Percentiles rank a stretch among this genome's conserved stretches.
Evolutionary conservation across 2,888 invertebrate species (phyloP).

Genomic region (Marronus borbonicus): DNA sequence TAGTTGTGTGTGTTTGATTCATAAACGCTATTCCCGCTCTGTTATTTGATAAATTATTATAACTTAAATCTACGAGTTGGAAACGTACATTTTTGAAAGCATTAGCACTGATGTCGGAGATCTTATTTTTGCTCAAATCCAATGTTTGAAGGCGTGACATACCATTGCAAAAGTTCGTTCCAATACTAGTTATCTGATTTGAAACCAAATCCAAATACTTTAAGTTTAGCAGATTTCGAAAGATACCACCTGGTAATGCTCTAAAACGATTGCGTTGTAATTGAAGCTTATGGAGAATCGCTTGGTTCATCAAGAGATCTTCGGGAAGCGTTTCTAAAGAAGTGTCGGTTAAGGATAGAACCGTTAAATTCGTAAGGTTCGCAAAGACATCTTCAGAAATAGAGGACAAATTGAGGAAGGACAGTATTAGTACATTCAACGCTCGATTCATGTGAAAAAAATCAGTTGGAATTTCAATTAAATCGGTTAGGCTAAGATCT

Average conservation of each 20-base stretch:
- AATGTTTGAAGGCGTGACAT: conserved; percentile 39
- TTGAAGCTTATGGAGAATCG: neutral
- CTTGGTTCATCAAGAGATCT: neutral
- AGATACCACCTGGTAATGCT: neutral
- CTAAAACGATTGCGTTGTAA: neutral
- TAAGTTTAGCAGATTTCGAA: conserved; percentile 7
- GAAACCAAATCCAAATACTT: neutral
- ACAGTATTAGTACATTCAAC: neutral
- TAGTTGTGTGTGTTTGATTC: no score
- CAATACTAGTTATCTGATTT: neutral
- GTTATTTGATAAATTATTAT: conserved; percentile 33
- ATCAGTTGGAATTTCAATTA: conserved; percentile 38
- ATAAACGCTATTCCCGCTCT: no score
- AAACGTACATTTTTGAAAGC: conserved; percentile 10
- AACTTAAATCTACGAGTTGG: conserved; percentile 29
- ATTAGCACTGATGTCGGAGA: neutral
- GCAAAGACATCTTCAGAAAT: conserved; percentile 23
- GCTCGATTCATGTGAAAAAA: neutral
- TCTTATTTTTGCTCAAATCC: conserved; percentile 36
- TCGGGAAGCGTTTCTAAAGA: conserved; percentile 12
- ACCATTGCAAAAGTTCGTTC: neutral
- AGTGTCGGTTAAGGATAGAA: conserved; percentile 1
- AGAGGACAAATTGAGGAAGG: neutral
- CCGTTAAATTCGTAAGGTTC: neutral
- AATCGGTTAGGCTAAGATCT: conserved; percentile 33